These are phyloP conservation scores for Nixonia krombeini DNA, from an alignment of 1,140 invertebrate genomes.

Conservation along the genomic window DNA sequence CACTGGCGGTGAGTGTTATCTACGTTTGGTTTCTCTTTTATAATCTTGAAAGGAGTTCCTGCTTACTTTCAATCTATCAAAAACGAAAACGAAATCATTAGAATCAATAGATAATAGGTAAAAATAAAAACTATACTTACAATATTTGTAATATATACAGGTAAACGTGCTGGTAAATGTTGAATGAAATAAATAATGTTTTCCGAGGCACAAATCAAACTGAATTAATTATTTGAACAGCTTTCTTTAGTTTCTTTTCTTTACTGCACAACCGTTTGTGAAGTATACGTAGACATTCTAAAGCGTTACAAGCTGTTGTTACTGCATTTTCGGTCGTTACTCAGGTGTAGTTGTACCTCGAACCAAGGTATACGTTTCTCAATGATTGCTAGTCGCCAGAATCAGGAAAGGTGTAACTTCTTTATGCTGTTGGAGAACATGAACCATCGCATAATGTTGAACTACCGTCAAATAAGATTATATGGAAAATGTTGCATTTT, in stretches of 20 bases:
- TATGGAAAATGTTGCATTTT: not conserved
- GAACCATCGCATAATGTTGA: not conserved
- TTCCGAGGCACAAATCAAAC: too few species aligned
- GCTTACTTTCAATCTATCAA: constrained; percentile 5
- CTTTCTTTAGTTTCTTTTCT: too few species aligned
- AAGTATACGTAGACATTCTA: too few species aligned
- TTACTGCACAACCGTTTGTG: too few species aligned
- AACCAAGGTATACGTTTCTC: not conserved
- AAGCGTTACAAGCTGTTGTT: too few species aligned
- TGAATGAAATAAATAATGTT: too few species aligned
- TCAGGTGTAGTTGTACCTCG: not conserved
- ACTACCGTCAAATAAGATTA: constrained; percentile 4
- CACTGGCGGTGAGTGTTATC: constrained; percentile 54
- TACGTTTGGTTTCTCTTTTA: constrained; percentile 29
- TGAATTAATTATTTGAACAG: too few species aligned
- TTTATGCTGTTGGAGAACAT: not conserved
- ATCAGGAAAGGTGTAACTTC: not conserved
- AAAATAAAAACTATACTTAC: not conserved
- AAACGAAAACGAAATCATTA: not conserved
- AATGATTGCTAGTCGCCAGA: not conserved
- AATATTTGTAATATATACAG: not conserved
- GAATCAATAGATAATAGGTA: constrained; percentile 8
- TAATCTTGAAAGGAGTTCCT: constrained; percentile 11
- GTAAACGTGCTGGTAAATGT: too few species aligned
- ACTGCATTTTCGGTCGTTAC: too few species aligned